Evolutionary conservation across 2,113 vertebrate species (phyloP).

Genomic region (Symphodus melops): DNA sequence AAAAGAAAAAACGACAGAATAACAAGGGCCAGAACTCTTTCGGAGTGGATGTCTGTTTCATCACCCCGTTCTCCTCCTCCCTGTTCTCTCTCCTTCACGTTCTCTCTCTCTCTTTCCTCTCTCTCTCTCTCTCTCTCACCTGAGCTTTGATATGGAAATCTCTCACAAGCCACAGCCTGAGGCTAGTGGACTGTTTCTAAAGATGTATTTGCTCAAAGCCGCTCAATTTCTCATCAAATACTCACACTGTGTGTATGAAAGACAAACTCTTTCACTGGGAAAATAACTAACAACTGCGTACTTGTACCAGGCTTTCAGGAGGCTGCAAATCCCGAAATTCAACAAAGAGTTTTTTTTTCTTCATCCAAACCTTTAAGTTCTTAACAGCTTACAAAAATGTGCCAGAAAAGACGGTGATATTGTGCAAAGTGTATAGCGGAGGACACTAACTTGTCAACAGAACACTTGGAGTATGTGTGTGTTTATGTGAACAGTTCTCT

Average conservation of each 20-base stretch:
- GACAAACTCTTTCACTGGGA: constrained; percentile 66
- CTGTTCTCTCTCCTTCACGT: not conserved
- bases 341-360: constrained; percentile 46
- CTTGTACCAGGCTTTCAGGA: constrained; percentile 51
- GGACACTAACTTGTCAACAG: constrained; percentile 10
- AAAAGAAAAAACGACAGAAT: constrained; percentile 63
- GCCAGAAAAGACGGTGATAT: constrained; percentile 51
- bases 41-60: constrained; percentile 68
- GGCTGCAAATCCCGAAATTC: constrained; percentile 38
- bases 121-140: constrained; percentile 68
- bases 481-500: constrained; percentile 7
- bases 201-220: constrained; percentile 80
- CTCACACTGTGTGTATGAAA: constrained; percentile 70
- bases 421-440: constrained; percentile 21
- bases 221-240: constrained; percentile 80
- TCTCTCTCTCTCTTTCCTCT: constrained; percentile 4
- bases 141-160: constrained; percentile 84
- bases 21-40: constrained; percentile 64
- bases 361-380: constrained; percentile 44
- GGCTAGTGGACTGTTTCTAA: constrained; percentile 78
- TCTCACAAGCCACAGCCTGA: constrained; percentile 69
- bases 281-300: constrained; percentile 71
- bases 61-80: constrained; percentile 24
- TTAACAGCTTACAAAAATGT: constrained; percentile 46
- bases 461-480: constrained; percentile 10